phyloP scores from a whole-genome alignment of 1,140 invertebrate species.

The Cheumatopsyche charites region DNA sequence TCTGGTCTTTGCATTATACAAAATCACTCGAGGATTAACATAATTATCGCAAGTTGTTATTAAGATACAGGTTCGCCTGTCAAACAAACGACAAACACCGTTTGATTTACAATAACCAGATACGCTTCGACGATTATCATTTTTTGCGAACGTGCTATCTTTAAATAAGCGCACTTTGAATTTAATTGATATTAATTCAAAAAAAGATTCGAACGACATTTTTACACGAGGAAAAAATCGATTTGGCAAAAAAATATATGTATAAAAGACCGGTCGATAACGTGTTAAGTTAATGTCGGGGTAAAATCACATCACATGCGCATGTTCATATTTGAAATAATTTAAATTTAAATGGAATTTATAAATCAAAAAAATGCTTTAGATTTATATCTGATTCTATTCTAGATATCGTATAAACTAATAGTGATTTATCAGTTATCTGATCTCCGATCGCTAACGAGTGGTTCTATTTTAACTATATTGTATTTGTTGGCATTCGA shows the following conservation, averaged over 20 bases:
- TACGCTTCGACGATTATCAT: neutral
- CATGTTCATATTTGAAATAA: too few relatives aligned
- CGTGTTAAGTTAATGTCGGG: too few relatives aligned
- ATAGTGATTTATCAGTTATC: neutral
- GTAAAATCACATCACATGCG: too few relatives aligned
- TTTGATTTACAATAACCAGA: neutral
- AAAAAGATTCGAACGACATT: neutral
- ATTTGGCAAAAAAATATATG: too few relatives aligned
- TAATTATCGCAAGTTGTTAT: slow-evolving; percentile 10
- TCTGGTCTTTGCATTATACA: neutral
- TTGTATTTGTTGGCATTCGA: too few relatives aligned
- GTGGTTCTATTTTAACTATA: too few relatives aligned
- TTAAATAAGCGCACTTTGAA: neutral
- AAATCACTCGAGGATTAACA: neutral
- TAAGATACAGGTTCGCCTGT: slow-evolving; percentile 7
- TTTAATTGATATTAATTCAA: slow-evolving; percentile 8
- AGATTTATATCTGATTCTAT: neutral
- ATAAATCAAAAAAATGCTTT: too few relatives aligned
- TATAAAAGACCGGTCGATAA: too few relatives aligned
- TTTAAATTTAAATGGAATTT: too few relatives aligned
- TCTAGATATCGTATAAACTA: neutral
- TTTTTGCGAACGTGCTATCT: neutral
- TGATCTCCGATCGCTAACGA: slow-evolving; percentile 3
- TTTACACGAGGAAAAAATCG: too few relatives aligned
- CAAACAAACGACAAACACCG: slow-evolving; percentile 1